These are phyloP conservation scores for Cremastinae sp. DNA, from an alignment of 2,888 invertebrate species.

Conservation along the genomic window DNA sequence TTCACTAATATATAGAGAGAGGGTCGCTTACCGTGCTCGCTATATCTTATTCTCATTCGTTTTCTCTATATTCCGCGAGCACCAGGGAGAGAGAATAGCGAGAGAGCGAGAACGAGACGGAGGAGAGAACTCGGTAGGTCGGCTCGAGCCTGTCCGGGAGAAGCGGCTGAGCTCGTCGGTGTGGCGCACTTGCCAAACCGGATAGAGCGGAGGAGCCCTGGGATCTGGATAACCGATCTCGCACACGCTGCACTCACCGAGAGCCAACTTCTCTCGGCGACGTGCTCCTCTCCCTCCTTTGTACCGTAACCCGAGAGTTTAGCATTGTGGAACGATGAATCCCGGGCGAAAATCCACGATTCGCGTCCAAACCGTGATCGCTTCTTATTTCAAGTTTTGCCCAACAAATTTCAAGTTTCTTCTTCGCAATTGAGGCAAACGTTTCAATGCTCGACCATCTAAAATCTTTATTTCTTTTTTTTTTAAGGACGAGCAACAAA, in stretches of 20 bases:
- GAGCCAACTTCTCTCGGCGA: conserved; percentile 11
- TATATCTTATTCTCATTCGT: too few species aligned
- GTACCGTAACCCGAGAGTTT: conserved; percentile 14
- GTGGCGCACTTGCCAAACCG: conserved; percentile 71
- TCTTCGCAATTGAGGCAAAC: too few species aligned
- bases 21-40: conserved; percentile 14
- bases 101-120: background rate
- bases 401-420: too few species aligned
- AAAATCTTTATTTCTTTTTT: too few species aligned
- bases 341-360: too few species aligned
- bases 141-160: conserved; percentile 39
- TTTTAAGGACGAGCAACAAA: too few species aligned
- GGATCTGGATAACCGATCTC: conserved; percentile 70
- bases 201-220: conserved; percentile 67
- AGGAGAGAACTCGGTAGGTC: conserved; percentile 28
- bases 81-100: background rate
- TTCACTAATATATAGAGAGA: too few species aligned
- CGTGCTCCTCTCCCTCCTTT: conserved; percentile 20
- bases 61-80: background rate
- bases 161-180: conserved; percentile 38
- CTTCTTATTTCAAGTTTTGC: too few species aligned
- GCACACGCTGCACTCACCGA: conserved; percentile 55
- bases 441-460: too few species aligned
- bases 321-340: background rate
- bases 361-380: too few species aligned